Conservation (phyloP, 2,113 vertebrate genomes). For the Syrmaticus mikado region DNA sequence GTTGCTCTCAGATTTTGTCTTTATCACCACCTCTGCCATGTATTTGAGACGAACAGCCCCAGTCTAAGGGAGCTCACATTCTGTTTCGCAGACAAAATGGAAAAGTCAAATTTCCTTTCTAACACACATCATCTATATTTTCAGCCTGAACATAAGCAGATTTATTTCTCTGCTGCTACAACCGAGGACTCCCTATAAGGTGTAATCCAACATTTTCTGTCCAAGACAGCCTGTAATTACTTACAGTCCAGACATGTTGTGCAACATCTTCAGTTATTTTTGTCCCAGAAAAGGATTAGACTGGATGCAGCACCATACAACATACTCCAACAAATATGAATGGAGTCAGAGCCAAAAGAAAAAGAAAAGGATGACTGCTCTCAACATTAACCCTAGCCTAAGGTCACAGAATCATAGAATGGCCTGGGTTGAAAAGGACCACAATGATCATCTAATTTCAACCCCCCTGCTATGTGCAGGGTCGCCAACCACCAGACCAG, state of each 20-base stretch:
- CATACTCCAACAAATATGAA: not conserved
- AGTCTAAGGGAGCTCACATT: not conserved
- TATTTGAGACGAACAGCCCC: not conserved
- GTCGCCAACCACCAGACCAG: too few species aligned
- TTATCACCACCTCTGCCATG: not conserved
- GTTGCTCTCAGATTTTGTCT: not conserved
- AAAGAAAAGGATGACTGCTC: not conserved
- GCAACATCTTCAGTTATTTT: conserved; percentile 11
- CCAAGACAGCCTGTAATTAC: conserved; percentile 20
- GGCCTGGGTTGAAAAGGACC: too few species aligned
- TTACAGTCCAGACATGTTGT: not conserved
- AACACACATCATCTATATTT: not conserved
- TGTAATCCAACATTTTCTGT: not conserved
- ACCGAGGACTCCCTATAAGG: not conserved
- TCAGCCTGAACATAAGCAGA: not conserved
- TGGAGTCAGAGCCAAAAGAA: not conserved
- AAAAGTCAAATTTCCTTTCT: not conserved
- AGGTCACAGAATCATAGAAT: not conserved
- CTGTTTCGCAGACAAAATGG: not conserved
- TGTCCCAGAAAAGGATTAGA: not conserved
- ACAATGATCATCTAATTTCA: too few species aligned
- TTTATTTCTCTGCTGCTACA: not conserved
- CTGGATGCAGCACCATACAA: not conserved
- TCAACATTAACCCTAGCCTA: not conserved
- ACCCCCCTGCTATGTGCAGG: too few species aligned